Conservation (phyloP, 2,888 invertebrate genomes). For the Lasiommata megera region DNA sequence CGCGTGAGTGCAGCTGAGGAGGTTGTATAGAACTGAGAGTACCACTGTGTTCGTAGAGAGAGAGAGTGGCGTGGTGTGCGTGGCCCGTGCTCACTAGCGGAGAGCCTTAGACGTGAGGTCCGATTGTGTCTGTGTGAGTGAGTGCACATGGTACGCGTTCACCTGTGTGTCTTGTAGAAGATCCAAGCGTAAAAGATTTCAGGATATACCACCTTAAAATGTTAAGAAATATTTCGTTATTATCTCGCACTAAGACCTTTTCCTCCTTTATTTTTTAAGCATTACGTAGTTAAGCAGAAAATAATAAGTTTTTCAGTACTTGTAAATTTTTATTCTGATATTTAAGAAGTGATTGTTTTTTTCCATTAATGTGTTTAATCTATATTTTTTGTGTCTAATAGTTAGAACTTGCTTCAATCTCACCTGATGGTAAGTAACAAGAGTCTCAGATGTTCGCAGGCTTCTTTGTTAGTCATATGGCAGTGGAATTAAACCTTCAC, state of each 20-base stretch:
- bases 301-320: too few species aligned
- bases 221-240: not conserved
- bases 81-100: constrained; percentile 37
- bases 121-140: constrained; percentile 58
- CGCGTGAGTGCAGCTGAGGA: constrained; percentile 81
- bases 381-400: too few species aligned
- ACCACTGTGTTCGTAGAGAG: constrained; percentile 72
- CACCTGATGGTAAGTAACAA: too few species aligned
- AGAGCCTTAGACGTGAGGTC: constrained; percentile 63
- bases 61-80: constrained; percentile 64
- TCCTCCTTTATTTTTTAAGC: not conserved
- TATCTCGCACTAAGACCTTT: not conserved
- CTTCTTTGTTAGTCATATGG: too few species aligned
- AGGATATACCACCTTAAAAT: constrained; percentile 6
- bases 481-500: too few species aligned
- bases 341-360: too few species aligned
- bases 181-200: constrained; percentile 18
- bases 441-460: too few species aligned
- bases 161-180: constrained; percentile 43
- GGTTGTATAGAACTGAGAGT: constrained; percentile 79
- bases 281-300: too few species aligned
- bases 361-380: too few species aligned
- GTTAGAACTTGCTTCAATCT: too few species aligned
- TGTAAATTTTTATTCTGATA: too few species aligned
- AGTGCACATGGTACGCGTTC: constrained; percentile 71